A percentile compares a stretch with the other conserved stretches of the same genome.
Evolutionary conservation across 2,888 invertebrate species (phyloP).

Genomic region (Neoaliturus tenellus): DNA sequence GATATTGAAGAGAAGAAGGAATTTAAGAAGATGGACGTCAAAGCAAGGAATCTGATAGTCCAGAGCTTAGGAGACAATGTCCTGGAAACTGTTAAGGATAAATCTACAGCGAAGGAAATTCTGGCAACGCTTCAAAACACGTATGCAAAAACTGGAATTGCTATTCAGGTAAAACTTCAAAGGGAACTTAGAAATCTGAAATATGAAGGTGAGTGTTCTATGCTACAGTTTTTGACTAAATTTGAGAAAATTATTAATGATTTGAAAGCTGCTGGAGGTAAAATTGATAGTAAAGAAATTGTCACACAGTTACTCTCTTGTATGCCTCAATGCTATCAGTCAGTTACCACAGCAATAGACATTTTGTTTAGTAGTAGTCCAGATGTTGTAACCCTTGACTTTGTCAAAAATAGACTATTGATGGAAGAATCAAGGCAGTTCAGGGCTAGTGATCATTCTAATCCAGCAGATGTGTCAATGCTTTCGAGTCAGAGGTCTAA

Average conservation of each 20-base stretch:
- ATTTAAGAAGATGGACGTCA: not conserved
- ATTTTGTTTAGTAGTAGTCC: too few species aligned
- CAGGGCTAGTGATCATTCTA: too few species aligned
- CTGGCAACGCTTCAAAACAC: not conserved
- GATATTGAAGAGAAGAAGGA: not conserved
- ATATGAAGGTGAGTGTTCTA: not conserved
- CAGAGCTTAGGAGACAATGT: not conserved
- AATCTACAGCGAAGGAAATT: not conserved
- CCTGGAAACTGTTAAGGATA: not conserved
- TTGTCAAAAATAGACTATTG: too few species aligned
- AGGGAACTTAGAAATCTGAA: not conserved
- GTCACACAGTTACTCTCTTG: not conserved
- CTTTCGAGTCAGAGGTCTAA: too few species aligned
- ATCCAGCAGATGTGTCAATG: too few species aligned
- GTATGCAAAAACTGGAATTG: not conserved
- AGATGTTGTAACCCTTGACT: too few species aligned
- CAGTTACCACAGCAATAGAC: not conserved
- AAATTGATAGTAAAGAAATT: not conserved
- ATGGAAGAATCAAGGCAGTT: too few species aligned
- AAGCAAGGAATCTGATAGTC: not conserved
- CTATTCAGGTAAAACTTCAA: not conserved
- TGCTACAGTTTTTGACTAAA: not conserved
- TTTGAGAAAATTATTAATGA: not conserved
- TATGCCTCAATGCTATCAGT: not conserved
- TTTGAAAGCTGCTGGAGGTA: not conserved